phyloP scores from a whole-genome alignment of 2,113 vertebrate species.

The Pseudorasbora parva region DNA sequence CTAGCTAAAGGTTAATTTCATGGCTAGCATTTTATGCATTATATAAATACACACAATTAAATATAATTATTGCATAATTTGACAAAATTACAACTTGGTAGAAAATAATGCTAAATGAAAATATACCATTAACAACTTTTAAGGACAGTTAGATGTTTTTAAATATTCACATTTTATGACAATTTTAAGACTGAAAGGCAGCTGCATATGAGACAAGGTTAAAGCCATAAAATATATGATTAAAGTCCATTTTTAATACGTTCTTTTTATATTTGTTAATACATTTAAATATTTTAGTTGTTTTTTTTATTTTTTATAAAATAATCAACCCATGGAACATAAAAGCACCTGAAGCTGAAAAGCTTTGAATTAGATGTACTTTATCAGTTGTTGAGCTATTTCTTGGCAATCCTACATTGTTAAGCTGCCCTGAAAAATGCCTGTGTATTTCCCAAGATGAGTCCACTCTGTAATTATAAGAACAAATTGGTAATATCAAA shows the following conservation, averaged over 20 bases:
- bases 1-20: not conserved
- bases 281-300: not conserved
- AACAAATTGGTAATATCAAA: not conserved
- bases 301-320: too few species aligned
- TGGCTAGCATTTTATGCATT: not conserved
- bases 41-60: not conserved
- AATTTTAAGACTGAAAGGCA: not conserved
- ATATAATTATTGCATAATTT: not conserved
- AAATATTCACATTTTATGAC: not conserved
- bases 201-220: not conserved
- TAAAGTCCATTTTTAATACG: not conserved
- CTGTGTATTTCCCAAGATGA: too few species aligned
- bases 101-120: not conserved
- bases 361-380: not conserved
- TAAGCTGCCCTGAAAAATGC: not conserved
- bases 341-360: not conserved
- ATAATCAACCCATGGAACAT: not conserved
- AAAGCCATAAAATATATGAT: not conserved
- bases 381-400: not conserved
- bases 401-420: not conserved
- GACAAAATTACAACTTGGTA: not conserved
- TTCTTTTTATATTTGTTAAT: not conserved
- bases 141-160: not conserved
- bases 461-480: not conserved
- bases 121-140: not conserved